These are phyloP conservation scores for Nymphicus hollandicus DNA, from an alignment of 2,113 vertebrate genomes.

Conservation along the genomic window DNA sequence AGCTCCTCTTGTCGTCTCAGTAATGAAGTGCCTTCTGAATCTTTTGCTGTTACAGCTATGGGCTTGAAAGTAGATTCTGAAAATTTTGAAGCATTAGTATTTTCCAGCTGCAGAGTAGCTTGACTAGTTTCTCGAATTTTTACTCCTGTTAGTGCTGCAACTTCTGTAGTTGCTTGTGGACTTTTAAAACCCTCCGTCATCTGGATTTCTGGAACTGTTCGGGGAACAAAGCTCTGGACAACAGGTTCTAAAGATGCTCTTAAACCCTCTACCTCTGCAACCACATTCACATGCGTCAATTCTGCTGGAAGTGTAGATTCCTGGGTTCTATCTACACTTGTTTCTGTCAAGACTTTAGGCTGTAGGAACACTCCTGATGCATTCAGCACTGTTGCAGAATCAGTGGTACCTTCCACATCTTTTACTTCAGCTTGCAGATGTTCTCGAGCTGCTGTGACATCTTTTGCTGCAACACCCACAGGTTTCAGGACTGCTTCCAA, in stretches of 20 bases:
- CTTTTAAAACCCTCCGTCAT: not conserved
- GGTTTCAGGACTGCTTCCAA: not conserved
- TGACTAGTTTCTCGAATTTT: not conserved
- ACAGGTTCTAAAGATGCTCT: not conserved
- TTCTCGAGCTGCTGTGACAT: not conserved
- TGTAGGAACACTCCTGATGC: not conserved
- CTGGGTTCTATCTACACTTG: not conserved
- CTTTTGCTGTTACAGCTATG: not conserved
- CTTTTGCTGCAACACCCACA: not conserved
- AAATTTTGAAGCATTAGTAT: not conserved
- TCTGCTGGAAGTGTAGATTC: not conserved
- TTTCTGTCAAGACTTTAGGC: not conserved
- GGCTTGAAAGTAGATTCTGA: not conserved
- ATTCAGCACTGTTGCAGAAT: not conserved
- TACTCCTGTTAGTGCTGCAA: not conserved
- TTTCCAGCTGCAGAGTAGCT: not conserved
- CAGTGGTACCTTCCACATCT: not conserved
- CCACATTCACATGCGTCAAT: not conserved
- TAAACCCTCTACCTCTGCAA: not conserved
- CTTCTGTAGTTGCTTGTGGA: not conserved
- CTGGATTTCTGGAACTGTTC: not conserved
- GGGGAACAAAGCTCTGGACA: not conserved
- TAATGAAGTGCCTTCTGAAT: not conserved
- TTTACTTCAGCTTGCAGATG: not conserved
- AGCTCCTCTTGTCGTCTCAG: not conserved